Percentiles rank a stretch among this genome's conserved stretches.
These are phyloP conservation scores for Etheostoma nigrum DNA, from an alignment of 2,797 vertebrate species.

Conservation along the genomic window DNA sequence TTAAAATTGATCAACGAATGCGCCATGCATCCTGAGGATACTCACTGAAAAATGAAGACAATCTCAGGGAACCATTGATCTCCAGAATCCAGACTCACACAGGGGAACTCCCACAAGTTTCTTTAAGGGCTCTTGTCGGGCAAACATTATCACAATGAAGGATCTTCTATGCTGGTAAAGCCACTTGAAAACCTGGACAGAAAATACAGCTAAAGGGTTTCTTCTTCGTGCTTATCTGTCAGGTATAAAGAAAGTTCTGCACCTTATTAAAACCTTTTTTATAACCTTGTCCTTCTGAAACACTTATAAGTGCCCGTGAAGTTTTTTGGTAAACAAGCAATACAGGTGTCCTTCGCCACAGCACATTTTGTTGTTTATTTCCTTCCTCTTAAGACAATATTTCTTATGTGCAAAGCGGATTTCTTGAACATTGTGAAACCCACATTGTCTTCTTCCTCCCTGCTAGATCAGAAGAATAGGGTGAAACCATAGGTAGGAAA, in stretches of 20 bases:
- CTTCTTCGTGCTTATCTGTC: not conserved
- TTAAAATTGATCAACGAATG: not conserved
- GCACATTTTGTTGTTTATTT: too few relatives aligned
- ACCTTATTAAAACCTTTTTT: too few relatives aligned
- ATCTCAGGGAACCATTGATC: not conserved
- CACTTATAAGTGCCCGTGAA: too few relatives aligned
- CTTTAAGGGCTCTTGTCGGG: not conserved
- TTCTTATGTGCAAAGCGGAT: too few relatives aligned
- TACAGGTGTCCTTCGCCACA: too few relatives aligned
- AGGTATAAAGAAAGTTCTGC: not conserved
- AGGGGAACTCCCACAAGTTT: not conserved
- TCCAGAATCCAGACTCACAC: not conserved
- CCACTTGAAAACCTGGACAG: not conserved
- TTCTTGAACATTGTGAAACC: too few relatives aligned
- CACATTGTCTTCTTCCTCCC: too few relatives aligned
- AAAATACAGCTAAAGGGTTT: not conserved
- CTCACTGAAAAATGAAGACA: not conserved
- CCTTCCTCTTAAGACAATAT: too few relatives aligned
- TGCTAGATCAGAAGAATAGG: too few relatives aligned
- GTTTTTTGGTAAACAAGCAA: too few relatives aligned
- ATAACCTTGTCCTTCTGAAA: too few relatives aligned
- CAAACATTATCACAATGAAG: not conserved
- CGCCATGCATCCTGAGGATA: slow-evolving; percentile 1
- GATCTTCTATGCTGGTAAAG: not conserved
- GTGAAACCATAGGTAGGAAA: too few relatives aligned